Evolutionary conservation across 92 coral and sea anemone species (phyloP).

Genomic region (Epizoanthus ramosus): DNA sequence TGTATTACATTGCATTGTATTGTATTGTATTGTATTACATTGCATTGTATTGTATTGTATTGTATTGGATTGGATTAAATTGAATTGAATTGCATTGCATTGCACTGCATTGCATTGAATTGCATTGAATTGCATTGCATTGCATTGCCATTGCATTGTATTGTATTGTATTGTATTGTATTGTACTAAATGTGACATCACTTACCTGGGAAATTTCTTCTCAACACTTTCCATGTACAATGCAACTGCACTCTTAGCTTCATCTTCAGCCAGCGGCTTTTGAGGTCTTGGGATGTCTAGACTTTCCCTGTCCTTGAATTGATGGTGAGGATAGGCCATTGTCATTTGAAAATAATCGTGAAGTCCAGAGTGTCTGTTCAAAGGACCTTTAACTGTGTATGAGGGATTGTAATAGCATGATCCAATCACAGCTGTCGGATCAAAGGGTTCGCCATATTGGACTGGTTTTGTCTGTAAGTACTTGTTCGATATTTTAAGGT

Average conservation of each 20-base stretch:
- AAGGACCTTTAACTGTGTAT: not conserved
- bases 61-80: too few relatives aligned
- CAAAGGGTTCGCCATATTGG: not conserved
- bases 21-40: too few relatives aligned
- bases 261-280: conserved; percentile 57
- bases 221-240: conserved; percentile 60
- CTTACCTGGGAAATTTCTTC: conserved; percentile 70
- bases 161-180: too few relatives aligned
- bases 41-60: too few relatives aligned
- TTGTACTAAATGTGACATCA: not conserved
- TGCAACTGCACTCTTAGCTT: conserved; percentile 56
- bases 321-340: conserved; percentile 18
- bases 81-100: too few relatives aligned
- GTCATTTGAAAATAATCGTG: not conserved
- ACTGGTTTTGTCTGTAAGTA: not conserved
- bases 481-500: not conserved
- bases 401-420: conserved; percentile 23
- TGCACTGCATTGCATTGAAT: too few relatives aligned
- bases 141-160: too few relatives aligned
- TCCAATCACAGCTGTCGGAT: not conserved
- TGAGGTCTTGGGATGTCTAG: conserved; percentile 7
- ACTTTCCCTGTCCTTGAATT: not conserved
- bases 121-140: too few relatives aligned
- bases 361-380: not conserved
- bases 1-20: too few relatives aligned